Evolutionary conservation across 1,140 invertebrate species (phyloP), one percentile per base, ranked within the genome.

Genomic region (Lerema accius): DNA sequence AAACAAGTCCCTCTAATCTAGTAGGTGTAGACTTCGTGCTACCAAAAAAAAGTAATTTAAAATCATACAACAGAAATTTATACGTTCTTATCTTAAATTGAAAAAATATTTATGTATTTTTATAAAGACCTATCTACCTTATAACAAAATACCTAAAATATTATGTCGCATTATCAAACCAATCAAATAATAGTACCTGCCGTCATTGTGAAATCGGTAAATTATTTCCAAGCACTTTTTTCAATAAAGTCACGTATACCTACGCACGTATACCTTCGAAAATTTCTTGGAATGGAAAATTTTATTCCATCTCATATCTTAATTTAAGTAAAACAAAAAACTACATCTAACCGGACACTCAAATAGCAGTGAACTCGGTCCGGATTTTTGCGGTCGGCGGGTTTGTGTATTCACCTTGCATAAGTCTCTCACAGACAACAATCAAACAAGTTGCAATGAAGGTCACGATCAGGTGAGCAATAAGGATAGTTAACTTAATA

Each of bases 401-500:
- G 86, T 86, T 86, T 87, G 82, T 72, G 43, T 61, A 63, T 67
- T 67, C 59, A 76, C 55, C 84, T 78, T 60, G 61, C 86, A 85
- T 61, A 51, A 81, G 43, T 86, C 79, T 71, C 82, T 76, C 37
- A 73, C 80, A 80, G 28, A 9, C 28, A 4, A 7, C 73, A 78
- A 78, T 60, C 64, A 78, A 66, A 69, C 28, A 45, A 59, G 55
- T 78, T 77, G 73, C 74, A 76, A 77, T 78, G 82, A 81, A 83
- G 77, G 63, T 78, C 69, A 86, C 78, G 73, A 79, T 82, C 65
- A 71, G 58, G 49, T 62, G 82, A 88, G 81, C 86, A 88, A 69
- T 78, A 86, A 89, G 86, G 86, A 86, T 74, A 82, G 74, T 69
- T 71, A 62, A 61, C 63, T 35, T 35, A 50, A 56, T 40, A 49